Percentiles rank a stretch among this genome's conserved stretches.
phyloP scores from a whole-genome alignment of 2,113 vertebrate genomes.

The Phasianus colchicus region DNA sequence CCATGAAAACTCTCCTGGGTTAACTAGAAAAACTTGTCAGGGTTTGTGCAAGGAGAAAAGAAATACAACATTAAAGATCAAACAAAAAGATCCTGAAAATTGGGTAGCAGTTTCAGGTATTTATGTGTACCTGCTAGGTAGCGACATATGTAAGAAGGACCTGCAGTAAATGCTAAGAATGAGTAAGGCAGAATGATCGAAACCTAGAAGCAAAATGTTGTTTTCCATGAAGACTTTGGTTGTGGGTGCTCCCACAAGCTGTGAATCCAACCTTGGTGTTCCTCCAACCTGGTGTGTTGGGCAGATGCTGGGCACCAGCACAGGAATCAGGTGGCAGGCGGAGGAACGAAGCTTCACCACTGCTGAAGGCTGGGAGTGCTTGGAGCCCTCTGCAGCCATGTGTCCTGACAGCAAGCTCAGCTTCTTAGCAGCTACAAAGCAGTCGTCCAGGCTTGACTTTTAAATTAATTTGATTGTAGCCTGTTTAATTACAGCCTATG shows the following conservation, averaged over 20 bases:
- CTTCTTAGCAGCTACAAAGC: neutral
- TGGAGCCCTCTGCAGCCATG: neutral
- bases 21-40: conserved; percentile 15
- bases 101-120: conserved; percentile 6
- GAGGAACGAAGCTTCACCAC: neutral
- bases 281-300: neutral
- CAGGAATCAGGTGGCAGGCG: fast-evolving
- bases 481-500: neutral
- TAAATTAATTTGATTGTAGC: neutral
- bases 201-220: neutral
- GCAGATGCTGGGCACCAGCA: neutral
- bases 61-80: conserved; percentile 41
- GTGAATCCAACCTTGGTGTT: too few relatives aligned
- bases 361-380: neutral
- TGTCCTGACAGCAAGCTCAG: neutral
- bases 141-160: neutral
- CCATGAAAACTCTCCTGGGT: conserved; percentile 17
- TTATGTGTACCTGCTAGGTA: neutral
- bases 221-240: neutral
- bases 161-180: neutral
- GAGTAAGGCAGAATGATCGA: neutral
- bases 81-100: neutral
- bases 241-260: neutral
- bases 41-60: neutral
- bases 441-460: neutral